Evolutionary conservation across 2,797 vertebrate genomes (phyloP).

Genomic region (Spinus olivaceus): DNA sequence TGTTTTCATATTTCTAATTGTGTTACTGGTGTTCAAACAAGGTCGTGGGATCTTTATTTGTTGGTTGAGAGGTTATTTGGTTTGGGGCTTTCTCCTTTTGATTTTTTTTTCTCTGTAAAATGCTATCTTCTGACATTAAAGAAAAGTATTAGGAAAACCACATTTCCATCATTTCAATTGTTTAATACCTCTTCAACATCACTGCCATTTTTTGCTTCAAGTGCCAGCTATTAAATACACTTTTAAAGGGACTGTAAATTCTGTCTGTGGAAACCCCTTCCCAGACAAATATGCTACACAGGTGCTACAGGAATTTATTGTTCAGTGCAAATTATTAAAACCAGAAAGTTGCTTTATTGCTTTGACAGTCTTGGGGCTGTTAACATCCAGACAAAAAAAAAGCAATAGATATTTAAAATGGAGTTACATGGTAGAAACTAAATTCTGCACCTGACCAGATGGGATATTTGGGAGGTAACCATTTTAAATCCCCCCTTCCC

Average conservation of each 20-base stretch:
- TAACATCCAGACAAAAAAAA: neutral
- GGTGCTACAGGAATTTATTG: neutral
- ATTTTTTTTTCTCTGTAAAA: neutral
- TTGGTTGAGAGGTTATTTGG: neutral
- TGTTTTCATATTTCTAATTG: neutral
- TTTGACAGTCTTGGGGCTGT: neutral
- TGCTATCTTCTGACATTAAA: neutral
- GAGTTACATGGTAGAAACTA: neutral
- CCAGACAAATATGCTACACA: neutral
- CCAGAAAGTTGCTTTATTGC: neutral
- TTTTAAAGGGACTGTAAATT: neutral
- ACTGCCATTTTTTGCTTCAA: neutral
- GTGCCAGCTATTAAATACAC: neutral
- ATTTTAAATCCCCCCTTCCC: neutral
- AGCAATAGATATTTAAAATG: neutral
- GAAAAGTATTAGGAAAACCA: neutral
- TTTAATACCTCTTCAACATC: neutral
- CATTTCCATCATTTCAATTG: neutral
- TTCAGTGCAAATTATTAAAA: neutral
- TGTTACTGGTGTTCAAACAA: neutral
- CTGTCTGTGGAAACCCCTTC: neutral
- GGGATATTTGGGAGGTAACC: neutral
- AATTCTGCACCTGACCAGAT: neutral
- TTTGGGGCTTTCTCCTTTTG: accelerated
- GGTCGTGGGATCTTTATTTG: neutral